These are phyloP conservation scores for Drosophila paramelanica DNA, from an alignment of 2,888 invertebrate species.

Conservation along the genomic window DNA sequence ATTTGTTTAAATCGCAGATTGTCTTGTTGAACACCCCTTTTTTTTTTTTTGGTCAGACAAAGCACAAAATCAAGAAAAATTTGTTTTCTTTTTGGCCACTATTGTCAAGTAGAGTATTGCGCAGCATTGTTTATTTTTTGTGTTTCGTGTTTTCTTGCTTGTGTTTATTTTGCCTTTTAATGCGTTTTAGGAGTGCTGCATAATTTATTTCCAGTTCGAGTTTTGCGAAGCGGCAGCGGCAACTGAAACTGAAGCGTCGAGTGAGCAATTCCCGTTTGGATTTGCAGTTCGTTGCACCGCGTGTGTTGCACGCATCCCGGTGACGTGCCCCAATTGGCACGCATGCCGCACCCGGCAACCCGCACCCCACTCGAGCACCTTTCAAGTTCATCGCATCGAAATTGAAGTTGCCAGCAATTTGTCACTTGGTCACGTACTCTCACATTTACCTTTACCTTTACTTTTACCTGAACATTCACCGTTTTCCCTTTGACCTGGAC, in stretches of 20 bases:
- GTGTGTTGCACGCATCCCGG: constrained; percentile 9
- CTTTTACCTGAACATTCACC: constrained; percentile 27
- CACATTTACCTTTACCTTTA: constrained; percentile 7
- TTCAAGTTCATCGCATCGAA: constrained; percentile 71
- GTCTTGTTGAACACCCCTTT: background rate
- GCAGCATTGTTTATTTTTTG: background rate
- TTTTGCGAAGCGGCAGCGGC: constrained; percentile 1
- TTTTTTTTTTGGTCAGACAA: no score
- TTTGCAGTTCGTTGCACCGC: constrained; percentile 68
- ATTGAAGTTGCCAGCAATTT: constrained; percentile 68
- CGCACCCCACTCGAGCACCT: constrained; percentile 36
- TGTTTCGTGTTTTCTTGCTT: background rate
- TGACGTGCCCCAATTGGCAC: constrained; percentile 28
- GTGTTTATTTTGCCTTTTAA: background rate
- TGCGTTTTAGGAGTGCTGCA: constrained; percentile 20
- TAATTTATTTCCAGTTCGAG: constrained; percentile 20
- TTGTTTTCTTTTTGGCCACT: no score
- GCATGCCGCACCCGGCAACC: constrained; percentile 42
- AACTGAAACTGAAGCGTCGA: constrained; percentile 1
- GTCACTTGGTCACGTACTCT: constrained; percentile 76
- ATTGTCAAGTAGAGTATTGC: constrained; percentile 2
- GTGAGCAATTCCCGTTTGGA: constrained; percentile 23
- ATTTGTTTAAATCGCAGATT: background rate
- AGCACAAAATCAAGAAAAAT: no score
- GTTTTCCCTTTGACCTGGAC: constrained; percentile 26